Evolutionary conservation across 64 coral and sea anemone genomes (phyloP).

Genomic region (Exaiptasia diaphana): DNA sequence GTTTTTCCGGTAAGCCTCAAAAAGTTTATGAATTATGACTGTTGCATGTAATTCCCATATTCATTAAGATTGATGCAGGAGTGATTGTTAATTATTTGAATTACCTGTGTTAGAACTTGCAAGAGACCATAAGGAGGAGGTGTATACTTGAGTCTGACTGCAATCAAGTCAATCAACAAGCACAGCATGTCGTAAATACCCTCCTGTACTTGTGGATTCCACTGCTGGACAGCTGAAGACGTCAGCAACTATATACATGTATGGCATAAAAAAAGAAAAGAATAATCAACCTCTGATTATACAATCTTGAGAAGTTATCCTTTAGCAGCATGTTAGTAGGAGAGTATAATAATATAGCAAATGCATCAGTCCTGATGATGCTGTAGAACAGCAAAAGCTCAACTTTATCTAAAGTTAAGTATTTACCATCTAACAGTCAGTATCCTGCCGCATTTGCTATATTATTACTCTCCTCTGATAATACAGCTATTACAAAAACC

Average conservation of each 20-base stretch:
- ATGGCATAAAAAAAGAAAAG: neutral
- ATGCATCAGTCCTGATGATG: too few relatives aligned
- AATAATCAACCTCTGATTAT: neutral
- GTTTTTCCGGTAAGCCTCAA: too few relatives aligned
- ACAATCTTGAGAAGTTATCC: neutral
- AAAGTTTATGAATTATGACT: too few relatives aligned
- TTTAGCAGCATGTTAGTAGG: neutral
- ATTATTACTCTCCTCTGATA: too few relatives aligned
- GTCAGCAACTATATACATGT: slow-evolving; percentile 72
- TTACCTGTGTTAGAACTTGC: slow-evolving; percentile 78
- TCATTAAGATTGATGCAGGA: too few relatives aligned
- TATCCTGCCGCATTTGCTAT: too few relatives aligned
- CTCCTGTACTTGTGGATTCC: slow-evolving; percentile 69
- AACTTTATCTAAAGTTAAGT: too few relatives aligned
- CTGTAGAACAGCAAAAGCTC: too few relatives aligned
- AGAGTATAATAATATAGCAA: neutral
- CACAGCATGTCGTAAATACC: slow-evolving; percentile 90
- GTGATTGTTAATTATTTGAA: too few relatives aligned
- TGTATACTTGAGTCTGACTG: slow-evolving; percentile 61
- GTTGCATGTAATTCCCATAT: too few relatives aligned
- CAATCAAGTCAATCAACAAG: slow-evolving; percentile 73
- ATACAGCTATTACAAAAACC: too few relatives aligned
- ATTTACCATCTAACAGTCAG: too few relatives aligned
- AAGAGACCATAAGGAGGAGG: slow-evolving; percentile 77
- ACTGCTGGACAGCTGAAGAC: slow-evolving; percentile 72